Evolutionary conservation across 2,113 vertebrate genomes (phyloP).

Genomic region (Salvelinus alpinus): DNA sequence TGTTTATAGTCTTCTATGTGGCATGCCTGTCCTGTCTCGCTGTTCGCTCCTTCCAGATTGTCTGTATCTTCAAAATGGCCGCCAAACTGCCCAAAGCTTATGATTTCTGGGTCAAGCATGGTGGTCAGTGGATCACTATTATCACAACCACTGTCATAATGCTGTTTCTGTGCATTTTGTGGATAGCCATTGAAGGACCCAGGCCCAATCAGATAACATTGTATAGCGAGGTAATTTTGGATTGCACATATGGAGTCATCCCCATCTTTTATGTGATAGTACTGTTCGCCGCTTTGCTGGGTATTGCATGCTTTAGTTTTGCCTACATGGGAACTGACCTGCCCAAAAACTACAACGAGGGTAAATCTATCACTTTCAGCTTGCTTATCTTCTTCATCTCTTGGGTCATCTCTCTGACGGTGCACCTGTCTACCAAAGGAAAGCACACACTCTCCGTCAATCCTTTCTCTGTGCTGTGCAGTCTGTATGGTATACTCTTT

Average conservation of each 20-base stretch:
- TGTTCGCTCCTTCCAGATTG: conserved; percentile 72
- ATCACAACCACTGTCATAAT: conserved; percentile 36
- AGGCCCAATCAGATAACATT: conserved; percentile 18
- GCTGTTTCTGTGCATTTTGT: conserved; percentile 40
- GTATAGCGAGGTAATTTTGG: conserved; percentile 51
- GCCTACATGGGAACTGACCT: conserved; percentile 76
- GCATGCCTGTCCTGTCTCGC: conserved; percentile 70
- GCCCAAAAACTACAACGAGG: conserved; percentile 76
- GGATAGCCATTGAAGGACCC: conserved; percentile 43
- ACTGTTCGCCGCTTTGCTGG: conserved; percentile 41
- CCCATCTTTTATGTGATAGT: conserved; percentile 5
- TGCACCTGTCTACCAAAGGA: conserved; percentile 42
- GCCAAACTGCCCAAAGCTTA: conserved; percentile 55
- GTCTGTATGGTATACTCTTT: conserved; percentile 53
- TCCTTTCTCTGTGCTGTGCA: conserved; percentile 40
- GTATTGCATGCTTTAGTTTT: conserved; percentile 64
- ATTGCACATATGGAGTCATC: conserved; percentile 34
- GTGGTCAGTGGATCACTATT: conserved; percentile 59
- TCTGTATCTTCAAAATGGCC: conserved; percentile 76
- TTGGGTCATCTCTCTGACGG: conserved; percentile 55
- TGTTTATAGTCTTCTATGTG: conserved; percentile 62
- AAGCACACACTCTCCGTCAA: conserved; percentile 25
- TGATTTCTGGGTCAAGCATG: conserved; percentile 62
- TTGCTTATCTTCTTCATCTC: conserved; percentile 68
- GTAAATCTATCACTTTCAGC: conserved; percentile 74